These are phyloP conservation scores for Pleuronectes platessa DNA, from an alignment of 2,113 vertebrate species.

Conservation along the genomic window DNA sequence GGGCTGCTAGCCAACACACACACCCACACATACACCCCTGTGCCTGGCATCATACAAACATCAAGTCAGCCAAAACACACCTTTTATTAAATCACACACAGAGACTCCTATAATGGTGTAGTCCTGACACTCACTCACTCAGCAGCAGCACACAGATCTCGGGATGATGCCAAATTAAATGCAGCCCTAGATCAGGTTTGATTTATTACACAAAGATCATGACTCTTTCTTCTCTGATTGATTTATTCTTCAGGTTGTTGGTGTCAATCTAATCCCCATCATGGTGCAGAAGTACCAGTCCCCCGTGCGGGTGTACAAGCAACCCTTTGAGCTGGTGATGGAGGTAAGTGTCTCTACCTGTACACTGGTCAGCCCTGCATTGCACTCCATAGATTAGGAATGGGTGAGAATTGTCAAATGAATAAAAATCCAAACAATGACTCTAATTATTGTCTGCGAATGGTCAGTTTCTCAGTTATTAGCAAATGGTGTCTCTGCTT, in stretches of 20 bases:
- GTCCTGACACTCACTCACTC: too few species aligned
- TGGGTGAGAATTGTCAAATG: too few species aligned
- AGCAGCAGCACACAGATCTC: too few species aligned
- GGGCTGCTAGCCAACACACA: too few species aligned
- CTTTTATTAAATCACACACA: too few species aligned
- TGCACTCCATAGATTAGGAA: slow-evolving; percentile 4
- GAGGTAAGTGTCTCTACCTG: slow-evolving; percentile 87
- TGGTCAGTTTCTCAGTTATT: neutral
- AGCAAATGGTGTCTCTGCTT: neutral
- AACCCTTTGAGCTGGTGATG: slow-evolving; percentile 97
- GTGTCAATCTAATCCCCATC: slow-evolving; percentile 61
- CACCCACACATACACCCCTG: too few species aligned
- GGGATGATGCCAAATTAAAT: too few species aligned
- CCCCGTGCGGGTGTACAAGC: slow-evolving; percentile 95
- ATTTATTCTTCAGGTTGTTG: slow-evolving; percentile 62
- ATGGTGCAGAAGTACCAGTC: slow-evolving; percentile 99
- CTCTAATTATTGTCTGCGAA: neutral
- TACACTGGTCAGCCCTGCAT: slow-evolving; percentile 14
- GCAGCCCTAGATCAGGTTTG: too few species aligned
- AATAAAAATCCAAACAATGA: neutral
- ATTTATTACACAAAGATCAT: neutral
- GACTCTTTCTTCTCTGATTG: neutral
- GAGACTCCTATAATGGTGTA: too few species aligned
- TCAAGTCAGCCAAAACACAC: too few species aligned
- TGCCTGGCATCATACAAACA: too few species aligned